Evolutionary conservation across 1,140 invertebrate genomes (phyloP).

Genomic region (Lamellibrachia luymesi): DNA sequence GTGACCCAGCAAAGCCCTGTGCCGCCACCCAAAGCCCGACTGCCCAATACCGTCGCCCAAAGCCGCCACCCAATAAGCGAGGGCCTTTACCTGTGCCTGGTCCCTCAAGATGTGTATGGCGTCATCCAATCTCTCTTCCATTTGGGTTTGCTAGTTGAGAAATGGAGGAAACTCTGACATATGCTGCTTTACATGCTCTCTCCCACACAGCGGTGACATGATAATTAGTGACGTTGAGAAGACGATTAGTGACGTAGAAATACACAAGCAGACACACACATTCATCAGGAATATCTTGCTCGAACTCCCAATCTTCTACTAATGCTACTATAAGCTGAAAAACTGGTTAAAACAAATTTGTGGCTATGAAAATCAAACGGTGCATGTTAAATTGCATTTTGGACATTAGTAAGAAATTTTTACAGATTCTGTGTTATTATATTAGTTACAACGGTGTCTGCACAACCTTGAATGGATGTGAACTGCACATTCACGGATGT

Average conservation of each 20-base stretch:
- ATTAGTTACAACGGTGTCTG: background rate
- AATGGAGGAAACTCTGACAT: background rate
- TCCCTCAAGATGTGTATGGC: slow-evolving; percentile 85
- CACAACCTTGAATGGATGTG: background rate
- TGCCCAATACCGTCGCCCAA: background rate
- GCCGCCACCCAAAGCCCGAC: background rate
- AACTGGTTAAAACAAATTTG: background rate
- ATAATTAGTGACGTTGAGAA: background rate
- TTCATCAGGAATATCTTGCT: background rate
- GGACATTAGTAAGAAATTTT: background rate
- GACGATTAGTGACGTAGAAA: background rate
- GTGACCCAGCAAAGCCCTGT: no score
- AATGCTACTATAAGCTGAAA: background rate
- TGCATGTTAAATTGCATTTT: background rate
- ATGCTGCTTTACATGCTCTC: background rate
- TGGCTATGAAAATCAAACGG: background rate
- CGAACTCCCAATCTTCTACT: background rate
- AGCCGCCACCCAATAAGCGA: background rate
- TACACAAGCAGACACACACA: background rate
- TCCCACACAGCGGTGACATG: background rate
- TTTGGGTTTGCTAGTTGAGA: slow-evolving; percentile 14
- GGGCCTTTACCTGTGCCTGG: slow-evolving; percentile 18
- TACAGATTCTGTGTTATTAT: background rate
- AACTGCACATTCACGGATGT: background rate
- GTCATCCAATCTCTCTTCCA: slow-evolving; percentile 63